Conservation (phyloP, 2,113 vertebrate species). For the Diglossa brunneiventris region DNA sequence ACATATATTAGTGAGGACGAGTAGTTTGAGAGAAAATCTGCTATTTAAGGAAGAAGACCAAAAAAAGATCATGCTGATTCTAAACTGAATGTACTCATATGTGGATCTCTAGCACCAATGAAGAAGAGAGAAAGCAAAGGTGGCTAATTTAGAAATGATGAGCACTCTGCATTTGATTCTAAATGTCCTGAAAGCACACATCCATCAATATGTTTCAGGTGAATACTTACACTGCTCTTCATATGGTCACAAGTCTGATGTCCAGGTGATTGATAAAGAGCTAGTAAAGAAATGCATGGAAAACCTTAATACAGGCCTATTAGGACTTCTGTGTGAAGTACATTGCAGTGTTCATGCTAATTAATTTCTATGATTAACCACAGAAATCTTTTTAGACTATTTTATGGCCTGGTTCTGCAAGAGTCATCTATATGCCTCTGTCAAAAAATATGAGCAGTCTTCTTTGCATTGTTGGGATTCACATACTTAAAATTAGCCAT, state of each 20-base stretch:
- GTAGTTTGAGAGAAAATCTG: background rate
- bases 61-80: background rate
- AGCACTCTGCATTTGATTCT: background rate
- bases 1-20: background rate
- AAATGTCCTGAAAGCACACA: background rate
- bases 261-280: background rate
- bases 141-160: background rate
- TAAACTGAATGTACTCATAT: background rate
- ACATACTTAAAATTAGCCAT: constrained; percentile 30
- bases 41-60: background rate
- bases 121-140: background rate
- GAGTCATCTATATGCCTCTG: background rate
- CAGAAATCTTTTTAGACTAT: background rate
- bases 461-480: background rate
- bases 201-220: background rate
- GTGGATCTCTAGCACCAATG: background rate
- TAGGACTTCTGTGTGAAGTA: background rate
- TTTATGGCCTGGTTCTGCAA: background rate
- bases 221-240: background rate
- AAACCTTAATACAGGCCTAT: background rate
- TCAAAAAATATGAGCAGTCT: constrained; percentile 29
- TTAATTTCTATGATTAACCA: background rate
- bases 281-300: background rate
- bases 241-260: background rate
- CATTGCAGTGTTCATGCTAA: background rate